Percentiles rank a stretch among this genome's conserved stretches.
phyloP scores from a whole-genome alignment of 2,888 invertebrate species.

The Spodoptera littoralis region DNA sequence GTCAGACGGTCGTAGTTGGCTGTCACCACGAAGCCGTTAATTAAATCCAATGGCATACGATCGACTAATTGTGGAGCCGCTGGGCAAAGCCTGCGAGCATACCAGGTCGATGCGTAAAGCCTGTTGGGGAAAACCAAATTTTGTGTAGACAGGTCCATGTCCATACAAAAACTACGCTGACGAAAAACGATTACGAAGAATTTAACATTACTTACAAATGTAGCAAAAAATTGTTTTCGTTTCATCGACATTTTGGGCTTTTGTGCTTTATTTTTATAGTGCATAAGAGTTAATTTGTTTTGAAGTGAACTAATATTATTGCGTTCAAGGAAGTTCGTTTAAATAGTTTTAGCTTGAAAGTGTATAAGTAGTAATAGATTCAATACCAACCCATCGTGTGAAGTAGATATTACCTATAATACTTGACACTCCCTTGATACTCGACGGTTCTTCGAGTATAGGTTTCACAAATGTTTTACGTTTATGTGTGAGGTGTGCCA shows the following conservation, averaged over 20 bases:
- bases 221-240: too few relatives aligned
- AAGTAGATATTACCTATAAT: conserved; percentile 28
- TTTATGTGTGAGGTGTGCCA: conserved; percentile 32
- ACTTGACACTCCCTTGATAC: conserved; percentile 33
- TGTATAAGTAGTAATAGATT: too few relatives aligned
- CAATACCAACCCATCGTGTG: too few relatives aligned
- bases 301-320: too few relatives aligned
- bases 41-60: conserved; percentile 40
- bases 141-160: not conserved
- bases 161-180: not conserved
- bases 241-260: too few relatives aligned
- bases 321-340: too few relatives aligned
- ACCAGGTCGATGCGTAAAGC: conserved; percentile 18
- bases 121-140: conserved; percentile 11
- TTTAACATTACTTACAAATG: not conserved
- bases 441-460: conserved; percentile 16
- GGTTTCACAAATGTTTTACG: conserved; percentile 24
- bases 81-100: conserved; percentile 21
- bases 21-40: conserved; percentile 35
- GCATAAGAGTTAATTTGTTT: too few relatives aligned
- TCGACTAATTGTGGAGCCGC: conserved; percentile 38
- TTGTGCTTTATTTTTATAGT: too few relatives aligned
- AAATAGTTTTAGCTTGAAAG: too few relatives aligned
- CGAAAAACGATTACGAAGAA: not conserved
- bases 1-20: conserved; percentile 15